Percentiles rank a stretch among this genome's conserved stretches.
Conservation (phyloP, 2,797 vertebrate genomes). For the Coluber constrictor region DNA sequence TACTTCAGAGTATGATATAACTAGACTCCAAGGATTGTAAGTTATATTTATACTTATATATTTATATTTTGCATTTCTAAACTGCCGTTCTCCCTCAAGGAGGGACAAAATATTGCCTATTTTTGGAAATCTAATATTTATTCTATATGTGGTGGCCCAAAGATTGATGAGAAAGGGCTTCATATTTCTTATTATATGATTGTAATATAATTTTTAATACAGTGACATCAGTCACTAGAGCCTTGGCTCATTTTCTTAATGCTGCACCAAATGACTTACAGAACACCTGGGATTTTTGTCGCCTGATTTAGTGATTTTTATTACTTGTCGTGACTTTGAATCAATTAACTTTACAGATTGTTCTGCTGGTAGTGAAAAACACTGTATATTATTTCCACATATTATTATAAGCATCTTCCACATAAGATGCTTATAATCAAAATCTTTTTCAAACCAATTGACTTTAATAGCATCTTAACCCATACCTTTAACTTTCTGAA, state of each 20-base stretch:
- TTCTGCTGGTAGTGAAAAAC: neutral
- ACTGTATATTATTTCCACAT: neutral
- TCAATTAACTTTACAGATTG: neutral
- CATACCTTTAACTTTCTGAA: neutral
- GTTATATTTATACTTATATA: neutral
- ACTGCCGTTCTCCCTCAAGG: neutral
- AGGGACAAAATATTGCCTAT: neutral
- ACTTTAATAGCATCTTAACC: neutral
- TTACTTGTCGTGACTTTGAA: neutral
- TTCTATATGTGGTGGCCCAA: neutral
- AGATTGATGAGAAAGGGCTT: neutral
- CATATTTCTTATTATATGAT: neutral
- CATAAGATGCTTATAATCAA: neutral
- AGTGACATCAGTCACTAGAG: neutral
- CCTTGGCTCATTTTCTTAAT: neutral
- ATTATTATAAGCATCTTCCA: neutral
- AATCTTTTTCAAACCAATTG: neutral
- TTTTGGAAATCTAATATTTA: neutral
- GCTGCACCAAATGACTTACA: neutral
- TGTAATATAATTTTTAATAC: neutral
- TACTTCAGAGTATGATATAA: neutral
- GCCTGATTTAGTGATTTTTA: neutral
- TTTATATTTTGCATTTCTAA: neutral
- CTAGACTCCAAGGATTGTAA: neutral
- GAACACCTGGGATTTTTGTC: neutral